Base-by-base conservation (phyloP, 2,797 vertebrate genomes). In the Microchirus variegatus region DNA sequence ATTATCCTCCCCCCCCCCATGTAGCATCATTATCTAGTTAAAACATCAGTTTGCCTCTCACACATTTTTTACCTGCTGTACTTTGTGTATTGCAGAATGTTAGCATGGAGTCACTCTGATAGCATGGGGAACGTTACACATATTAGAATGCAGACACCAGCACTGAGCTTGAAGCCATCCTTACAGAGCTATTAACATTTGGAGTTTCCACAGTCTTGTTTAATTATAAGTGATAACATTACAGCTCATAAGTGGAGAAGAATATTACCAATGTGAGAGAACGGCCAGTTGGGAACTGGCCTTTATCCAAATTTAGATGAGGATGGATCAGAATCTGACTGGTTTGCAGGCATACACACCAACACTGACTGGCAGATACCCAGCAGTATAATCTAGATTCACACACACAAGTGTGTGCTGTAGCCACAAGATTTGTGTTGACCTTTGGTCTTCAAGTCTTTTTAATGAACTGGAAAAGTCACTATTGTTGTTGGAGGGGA, bases 381-480 rank as follows among this genome's bases (percentile, higher is more conserved):
- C 2, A 41, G n/a, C 37, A 17, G 22, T 5, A 8, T 18, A n/a
- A 26, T 59, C 22, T 15, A 35, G 14, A 58, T 55, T 54, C 38
- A 53, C 35, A 19, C 22, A 22, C 31, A 31, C 11, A 37, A 41
- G 36, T 17, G 31, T 35, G 14, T 35, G 43, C 15, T 37, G 6
- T 10, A 38, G 14, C 18, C 1, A 10, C 17, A 46, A 16, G 12
- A 10, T 19, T 22, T 57, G 11, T 45, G 10, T 16, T 59, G 38
- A 41, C 41, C 45, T 44, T 10, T 47, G 14, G 5, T 48, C 42
- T 56, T 59, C n/a, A 70, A 45, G 18, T 43, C 26, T 53, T 45
- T 26, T 43, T 46, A 53, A 63, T 73, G 35, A 77, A 53, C n/a
- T 19, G 15, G 22, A 22, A 22, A 22, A 22, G 22, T 22, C 22